Percentiles rank a stretch among this genome's conserved stretches.
Conservation (phyloP, 2,797 vertebrate species). For the Enteromius treurensis region DNA sequence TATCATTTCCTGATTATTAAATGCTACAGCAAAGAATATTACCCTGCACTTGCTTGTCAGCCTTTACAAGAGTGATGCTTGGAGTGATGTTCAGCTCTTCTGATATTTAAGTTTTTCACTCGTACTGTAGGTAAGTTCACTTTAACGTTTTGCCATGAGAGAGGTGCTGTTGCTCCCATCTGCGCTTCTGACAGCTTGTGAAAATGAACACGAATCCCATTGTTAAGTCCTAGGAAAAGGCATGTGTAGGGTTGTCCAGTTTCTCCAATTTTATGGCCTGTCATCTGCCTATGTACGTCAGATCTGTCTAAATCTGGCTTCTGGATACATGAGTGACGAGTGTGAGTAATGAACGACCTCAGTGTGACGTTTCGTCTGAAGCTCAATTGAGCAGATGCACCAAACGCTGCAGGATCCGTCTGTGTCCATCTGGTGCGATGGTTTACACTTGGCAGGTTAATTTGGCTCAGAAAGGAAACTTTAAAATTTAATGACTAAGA, state of each 20-base stretch:
- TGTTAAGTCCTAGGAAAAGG: not conserved
- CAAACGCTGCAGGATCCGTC: constrained; percentile 74
- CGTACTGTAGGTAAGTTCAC: constrained; percentile 50
- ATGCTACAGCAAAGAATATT: not conserved
- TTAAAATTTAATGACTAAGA: not conserved
- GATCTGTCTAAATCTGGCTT: constrained; percentile 66
- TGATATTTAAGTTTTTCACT: constrained; percentile 22
- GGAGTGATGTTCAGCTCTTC: not conserved
- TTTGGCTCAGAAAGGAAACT: constrained; percentile 51
- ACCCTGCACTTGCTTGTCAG: not conserved
- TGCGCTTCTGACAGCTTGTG: constrained; percentile 55
- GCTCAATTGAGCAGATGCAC: constrained; percentile 67
- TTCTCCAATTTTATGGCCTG: constrained; percentile 58
- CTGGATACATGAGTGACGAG: constrained; percentile 59
- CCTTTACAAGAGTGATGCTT: not conserved
- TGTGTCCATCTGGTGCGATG: constrained; percentile 77
- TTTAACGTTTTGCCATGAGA: constrained; percentile 46
- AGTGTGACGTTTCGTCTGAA: constrained; percentile 67
- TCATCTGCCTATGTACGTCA: constrained; percentile 59
- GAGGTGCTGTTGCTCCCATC: constrained; percentile 63
- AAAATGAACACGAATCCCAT: constrained; percentile 16
- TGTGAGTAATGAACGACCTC: constrained; percentile 68
- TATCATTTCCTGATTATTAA: not conserved
- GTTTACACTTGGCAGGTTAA: constrained; percentile 52
- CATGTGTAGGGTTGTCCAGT: not conserved